Evolutionary conservation across 2,888 invertebrate species (phyloP), one percentile per base, ranked within the genome.

Genomic region (Pterostichus niger): DNA sequence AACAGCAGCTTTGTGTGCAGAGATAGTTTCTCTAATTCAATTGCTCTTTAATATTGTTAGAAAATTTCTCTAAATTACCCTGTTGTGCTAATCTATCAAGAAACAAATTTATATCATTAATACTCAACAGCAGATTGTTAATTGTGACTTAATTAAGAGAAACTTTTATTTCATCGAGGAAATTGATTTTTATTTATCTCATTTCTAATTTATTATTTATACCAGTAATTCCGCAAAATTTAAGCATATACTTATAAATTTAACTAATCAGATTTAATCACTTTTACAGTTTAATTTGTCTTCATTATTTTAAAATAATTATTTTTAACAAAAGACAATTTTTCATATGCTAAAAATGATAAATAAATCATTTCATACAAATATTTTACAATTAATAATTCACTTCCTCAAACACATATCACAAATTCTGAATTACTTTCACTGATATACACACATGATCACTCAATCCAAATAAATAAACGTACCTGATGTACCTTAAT

Each of bases 1-100:
- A 33, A 64, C 64, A 64, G n/a, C 13, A 75, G 24, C 33, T 49
- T 75, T 75, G 49, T 75, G 52, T 71, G 40, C 24, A 52, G 3
- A 46, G 71, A n/a, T 64, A 52, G 52, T 75, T 75, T 75, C 75
- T 75, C 75, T 75, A 31, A 64, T 10, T 49, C 75, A 75, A 13
- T 31, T 52, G 52, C 15, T 52, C 52, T 35, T 64, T 75, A 24
- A 52, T 75, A 52, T n/a, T n/a, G 24, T 13, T 33, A 64, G 35
- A 52, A 33, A 75, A 52, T 75, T 75, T 75, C 75, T 52, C 75
- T 75, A 52, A n/a, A 75, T 75, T n/a, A 52, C 31, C 75, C 40
- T 13, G 52, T 24, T 49, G 49, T 49, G 49, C 24, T 24, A 24
- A 6, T 49, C 49, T 9, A 49, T 49, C 49, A 49, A 40, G 40